Evolutionary conservation across 2,888 invertebrate species (phyloP).

Genomic region (Adela reaumurella): DNA sequence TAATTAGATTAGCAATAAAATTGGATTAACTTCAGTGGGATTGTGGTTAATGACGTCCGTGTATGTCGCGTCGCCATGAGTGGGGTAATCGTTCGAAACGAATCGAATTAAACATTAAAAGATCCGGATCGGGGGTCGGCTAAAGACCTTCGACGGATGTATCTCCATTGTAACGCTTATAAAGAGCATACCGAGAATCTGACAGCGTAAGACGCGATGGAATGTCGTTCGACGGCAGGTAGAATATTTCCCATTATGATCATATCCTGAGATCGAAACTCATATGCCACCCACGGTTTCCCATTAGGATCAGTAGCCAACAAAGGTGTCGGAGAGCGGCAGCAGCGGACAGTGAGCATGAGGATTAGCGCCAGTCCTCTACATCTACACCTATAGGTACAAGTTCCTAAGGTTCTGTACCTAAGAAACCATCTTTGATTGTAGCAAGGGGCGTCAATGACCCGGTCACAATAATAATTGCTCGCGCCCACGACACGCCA

Average conservation of each 20-base stretch:
- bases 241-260: constrained; percentile 53
- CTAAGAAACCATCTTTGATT: no score
- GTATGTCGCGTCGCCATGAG: no score
- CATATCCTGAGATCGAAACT: constrained; percentile 34
- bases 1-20: no score
- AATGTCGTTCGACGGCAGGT: constrained; percentile 44
- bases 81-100: no score
- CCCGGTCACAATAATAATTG: not conserved
- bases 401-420: no score
- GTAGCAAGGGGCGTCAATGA: not conserved
- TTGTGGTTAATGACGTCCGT: no score
- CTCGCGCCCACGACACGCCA: not conserved
- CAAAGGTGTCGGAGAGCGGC: constrained; percentile 35
- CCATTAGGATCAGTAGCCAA: constrained; percentile 49
- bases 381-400: no score
- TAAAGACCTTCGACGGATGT: not conserved
- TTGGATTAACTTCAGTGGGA: no score
- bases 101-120: no score
- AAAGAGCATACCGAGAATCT: not conserved
- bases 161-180: not conserved
- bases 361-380: no score
- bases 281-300: constrained; percentile 51
- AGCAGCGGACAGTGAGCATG: not conserved
- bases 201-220: constrained; percentile 13
- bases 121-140: not conserved